phyloP scores from a whole-genome alignment of 37 sponge, comb jelly and placozoan genomes.

The Beroe forskalii region DNA sequence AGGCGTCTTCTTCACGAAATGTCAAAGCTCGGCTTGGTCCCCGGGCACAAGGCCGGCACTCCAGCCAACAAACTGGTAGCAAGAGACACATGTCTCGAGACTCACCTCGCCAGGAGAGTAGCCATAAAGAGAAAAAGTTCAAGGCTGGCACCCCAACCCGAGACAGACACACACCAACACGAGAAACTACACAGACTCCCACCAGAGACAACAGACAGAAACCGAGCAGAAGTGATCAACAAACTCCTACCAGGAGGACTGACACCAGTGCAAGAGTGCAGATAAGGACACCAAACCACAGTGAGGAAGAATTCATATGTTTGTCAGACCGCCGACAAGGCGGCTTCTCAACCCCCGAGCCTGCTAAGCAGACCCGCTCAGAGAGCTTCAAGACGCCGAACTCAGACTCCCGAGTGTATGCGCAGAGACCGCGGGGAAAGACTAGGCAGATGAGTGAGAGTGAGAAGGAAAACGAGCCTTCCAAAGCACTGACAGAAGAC shows the following conservation, averaged over 20 bases:
- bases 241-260: background rate
- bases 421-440: background rate
- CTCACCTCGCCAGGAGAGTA: background rate
- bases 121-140: background rate
- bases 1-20: background rate
- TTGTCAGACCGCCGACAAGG: background rate
- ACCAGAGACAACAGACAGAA: background rate
- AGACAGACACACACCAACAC: background rate
- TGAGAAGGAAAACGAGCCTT: constrained; percentile 17
- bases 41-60: background rate
- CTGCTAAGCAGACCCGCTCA: background rate
- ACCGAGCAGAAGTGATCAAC: background rate
- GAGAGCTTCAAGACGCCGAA: background rate
- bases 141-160: background rate
- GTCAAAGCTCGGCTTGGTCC: constrained; percentile 11
- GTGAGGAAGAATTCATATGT: background rate
- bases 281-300: background rate
- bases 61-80: background rate
- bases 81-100: constrained; percentile 19
- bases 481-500: background rate
- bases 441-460: constrained; percentile 1
- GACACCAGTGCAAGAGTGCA: background rate
- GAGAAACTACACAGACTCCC: background rate
- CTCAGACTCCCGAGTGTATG: background rate
- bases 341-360: background rate